Evolutionary conservation across 2,888 invertebrate genomes (phyloP), one percentile per base, ranked within the genome.

Genomic region (Cinara cedri): DNA sequence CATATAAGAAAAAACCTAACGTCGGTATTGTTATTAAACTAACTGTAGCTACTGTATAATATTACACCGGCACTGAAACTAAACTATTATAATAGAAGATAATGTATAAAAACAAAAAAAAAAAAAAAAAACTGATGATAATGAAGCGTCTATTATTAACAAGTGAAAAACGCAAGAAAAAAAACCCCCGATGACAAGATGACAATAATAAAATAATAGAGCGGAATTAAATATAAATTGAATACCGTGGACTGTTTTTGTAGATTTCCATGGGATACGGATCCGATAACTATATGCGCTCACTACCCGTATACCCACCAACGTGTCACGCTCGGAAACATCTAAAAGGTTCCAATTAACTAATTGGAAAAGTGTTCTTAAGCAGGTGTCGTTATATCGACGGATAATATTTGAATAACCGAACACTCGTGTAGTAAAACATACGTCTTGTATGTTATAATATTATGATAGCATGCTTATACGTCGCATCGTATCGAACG

Each of bases 341-440:
- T 24, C 24, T 66, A n/a, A n/a, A 68, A 70, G n/a, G 14, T 70
- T 46, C 57, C 57, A 72, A 57, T 72, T 24, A 72, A 46, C 44
- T 72, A 72, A 72, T 72, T 57, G 57, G 57, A 60, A 57, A 72
- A 42, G 19, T 46, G 24, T 55, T 21, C 21, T 57, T 44, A 57
- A 57, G 57, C 57, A 34, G 71, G 34, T 68, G n/a, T 51, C 34
- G 54, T 70, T 70, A n/a, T n/a, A 70, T 54, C 21, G 19, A 70
- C 19, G 54, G n/a, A 42, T 14, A 34, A 51, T 42, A 54, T 70
- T 70, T 54, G 14, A 70, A 34, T 42, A 14, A 8, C 19, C 14
- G 63, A 63, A 63, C 42, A 63, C 19, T 34, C n/a, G n/a, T 34
- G 3, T 34, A 34, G 6, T 6, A 6, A 34, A 34, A 34, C 34